phyloP scores from a whole-genome alignment of 1,140 invertebrate genomes.

The Sesamia nonagrioides region DNA sequence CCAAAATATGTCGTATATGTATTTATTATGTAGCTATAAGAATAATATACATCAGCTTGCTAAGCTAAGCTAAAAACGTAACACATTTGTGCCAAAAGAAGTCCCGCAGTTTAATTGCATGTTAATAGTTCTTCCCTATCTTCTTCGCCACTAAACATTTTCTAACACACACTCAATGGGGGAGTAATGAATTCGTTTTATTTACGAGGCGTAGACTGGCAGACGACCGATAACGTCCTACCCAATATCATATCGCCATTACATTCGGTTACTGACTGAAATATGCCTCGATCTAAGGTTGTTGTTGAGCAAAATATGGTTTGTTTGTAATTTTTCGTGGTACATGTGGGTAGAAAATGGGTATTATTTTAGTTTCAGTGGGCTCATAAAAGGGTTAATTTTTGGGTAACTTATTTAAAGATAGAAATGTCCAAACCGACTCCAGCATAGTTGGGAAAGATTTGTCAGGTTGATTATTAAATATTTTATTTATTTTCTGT shows the following conservation, averaged over 20 bases:
- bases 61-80: not conserved
- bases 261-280: slow-evolving; percentile 77
- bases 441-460: too few relatives aligned
- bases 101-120: slow-evolving; percentile 33
- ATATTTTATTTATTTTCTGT: too few relatives aligned
- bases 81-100: not conserved
- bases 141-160: slow-evolving; percentile 68
- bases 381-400: not conserved
- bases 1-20: too few relatives aligned
- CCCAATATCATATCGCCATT: slow-evolving; percentile 82
- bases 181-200: slow-evolving; percentile 80
- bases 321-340: slow-evolving; percentile 29
- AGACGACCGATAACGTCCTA: slow-evolving; percentile 79
- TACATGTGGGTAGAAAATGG: not conserved
- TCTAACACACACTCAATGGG: slow-evolving; percentile 64
- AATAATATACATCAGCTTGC: not conserved
- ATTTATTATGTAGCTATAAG: too few relatives aligned
- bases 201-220: slow-evolving; percentile 79
- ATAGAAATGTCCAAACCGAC: too few relatives aligned
- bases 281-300: slow-evolving; percentile 57
- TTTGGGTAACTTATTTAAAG: not conserved
- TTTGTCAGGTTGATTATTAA: too few relatives aligned
- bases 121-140: slow-evolving; percentile 59
- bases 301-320: slow-evolving; percentile 46
- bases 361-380: not conserved